Percentiles rank a stretch among this genome's conserved stretches.
Evolutionary conservation across 2,888 invertebrate species (phyloP).

Genomic region (Chorisops tibialis): DNA sequence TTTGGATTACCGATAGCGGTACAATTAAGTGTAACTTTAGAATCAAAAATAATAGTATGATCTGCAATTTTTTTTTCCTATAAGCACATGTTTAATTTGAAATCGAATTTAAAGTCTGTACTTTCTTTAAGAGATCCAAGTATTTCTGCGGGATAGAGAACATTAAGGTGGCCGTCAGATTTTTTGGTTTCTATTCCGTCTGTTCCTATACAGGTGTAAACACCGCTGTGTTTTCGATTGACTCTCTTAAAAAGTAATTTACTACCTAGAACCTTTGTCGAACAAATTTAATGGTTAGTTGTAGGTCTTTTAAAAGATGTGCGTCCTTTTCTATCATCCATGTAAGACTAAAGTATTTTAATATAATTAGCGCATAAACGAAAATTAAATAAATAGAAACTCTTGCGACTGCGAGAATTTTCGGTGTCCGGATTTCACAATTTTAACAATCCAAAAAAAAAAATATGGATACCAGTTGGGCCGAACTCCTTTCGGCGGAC

Average conservation of each 20-base stretch:
- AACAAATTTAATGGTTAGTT: background rate
- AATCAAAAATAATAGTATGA: slow-evolving; percentile 51
- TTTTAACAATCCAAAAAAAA: too few species aligned
- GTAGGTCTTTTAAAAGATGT: too few species aligned
- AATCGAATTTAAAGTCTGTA: too few species aligned
- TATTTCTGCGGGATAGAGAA: slow-evolving; percentile 54
- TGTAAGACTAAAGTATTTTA: too few species aligned
- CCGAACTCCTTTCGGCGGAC: too few species aligned
- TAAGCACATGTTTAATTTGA: background rate
- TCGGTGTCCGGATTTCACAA: too few species aligned
- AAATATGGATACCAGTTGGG: too few species aligned
- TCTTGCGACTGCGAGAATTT: too few species aligned
- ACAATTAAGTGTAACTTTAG: slow-evolving; percentile 53
- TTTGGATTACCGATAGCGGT: slow-evolving; percentile 52
- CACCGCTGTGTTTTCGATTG: slow-evolving; percentile 37
- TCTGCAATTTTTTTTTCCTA: slow-evolving; percentile 21
- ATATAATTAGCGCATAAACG: too few species aligned
- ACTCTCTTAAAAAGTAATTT: background rate
- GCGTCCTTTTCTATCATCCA: too few species aligned
- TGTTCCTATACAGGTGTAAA: slow-evolving; percentile 60
- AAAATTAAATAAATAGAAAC: too few species aligned
- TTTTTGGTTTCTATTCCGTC: slow-evolving; percentile 59
- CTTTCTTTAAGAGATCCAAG: background rate
- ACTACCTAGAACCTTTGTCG: background rate
- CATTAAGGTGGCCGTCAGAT: slow-evolving; percentile 54